phyloP scores from a whole-genome alignment of 2,797 vertebrate genomes.

The Discoglossus pictus region DNA sequence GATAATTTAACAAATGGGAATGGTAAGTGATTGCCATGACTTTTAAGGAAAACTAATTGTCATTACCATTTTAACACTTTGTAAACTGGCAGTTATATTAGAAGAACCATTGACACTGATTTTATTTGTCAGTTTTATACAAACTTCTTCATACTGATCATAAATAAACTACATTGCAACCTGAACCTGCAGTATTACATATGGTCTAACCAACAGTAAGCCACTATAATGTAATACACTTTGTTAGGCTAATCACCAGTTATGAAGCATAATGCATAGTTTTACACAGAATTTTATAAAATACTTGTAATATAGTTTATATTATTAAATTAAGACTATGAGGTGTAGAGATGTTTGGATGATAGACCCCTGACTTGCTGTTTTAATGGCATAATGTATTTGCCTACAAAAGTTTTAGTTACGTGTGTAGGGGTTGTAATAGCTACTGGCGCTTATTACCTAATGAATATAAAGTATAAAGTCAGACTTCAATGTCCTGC shows the following conservation, averaged over 20 bases:
- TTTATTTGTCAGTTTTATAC: too few relatives aligned
- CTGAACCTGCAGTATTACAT: too few relatives aligned
- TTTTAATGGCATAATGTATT: not conserved
- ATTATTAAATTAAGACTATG: not conserved
- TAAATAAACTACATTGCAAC: too few relatives aligned
- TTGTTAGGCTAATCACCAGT: not conserved
- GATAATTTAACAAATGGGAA: too few relatives aligned
- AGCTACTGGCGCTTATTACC: not conserved
- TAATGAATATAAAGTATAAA: too few relatives aligned
- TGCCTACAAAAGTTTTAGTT: not conserved
- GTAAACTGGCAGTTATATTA: too few relatives aligned
- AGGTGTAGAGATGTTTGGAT: slow-evolving; percentile 3
- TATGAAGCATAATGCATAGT: not conserved
- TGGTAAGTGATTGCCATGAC: too few relatives aligned
- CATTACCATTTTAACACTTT: too few relatives aligned
- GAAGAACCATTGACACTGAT: too few relatives aligned
- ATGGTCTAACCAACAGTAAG: not conserved
- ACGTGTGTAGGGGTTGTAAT: not conserved
- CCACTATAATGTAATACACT: not conserved
- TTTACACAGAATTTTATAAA: slow-evolving; percentile 3
- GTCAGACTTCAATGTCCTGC: too few relatives aligned
- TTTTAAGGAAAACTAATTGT: too few relatives aligned
- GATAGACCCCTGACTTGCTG: slow-evolving; percentile 8
- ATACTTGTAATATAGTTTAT: slow-evolving; percentile 15
- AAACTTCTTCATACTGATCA: too few relatives aligned